Evolutionary conservation across 2,888 invertebrate genomes (phyloP), one percentile per base, ranked within the genome.

Genomic region (Formica aserva): DNA sequence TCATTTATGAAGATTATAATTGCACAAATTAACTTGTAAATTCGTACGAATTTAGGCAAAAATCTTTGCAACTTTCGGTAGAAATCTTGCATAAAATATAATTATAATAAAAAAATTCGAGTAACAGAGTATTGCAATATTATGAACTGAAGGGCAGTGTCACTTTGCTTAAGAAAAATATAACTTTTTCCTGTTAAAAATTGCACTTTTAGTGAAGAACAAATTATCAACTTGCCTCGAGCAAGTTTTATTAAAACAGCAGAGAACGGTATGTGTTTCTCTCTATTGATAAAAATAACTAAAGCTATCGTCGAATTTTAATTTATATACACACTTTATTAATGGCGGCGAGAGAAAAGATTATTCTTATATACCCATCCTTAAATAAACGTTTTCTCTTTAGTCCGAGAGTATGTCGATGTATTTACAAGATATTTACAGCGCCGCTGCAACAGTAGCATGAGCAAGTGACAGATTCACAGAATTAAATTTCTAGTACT

Each of bases 381-480:
- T 74, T 32, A 78, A 52, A 55, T 55, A 71, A 86, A 76, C 22
- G 48, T 81, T 62, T 18, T 62, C 67, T 66, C 67, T 82, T 63
- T 48, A 57, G 11, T 29, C 41, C 26, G 29, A 45, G 26, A 45
- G 29, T 69, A 69, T 32, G 32, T 60, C n/a, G 63, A 62, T 52
- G 48, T 84, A 77, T 83, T 85, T 88, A 84, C 63, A 81, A 76
- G 67, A 74, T 85, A 85, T 88, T 84, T 88, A 83, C 85, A 88
- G 62, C 66, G 82, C 62, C 57, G 74, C 67, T 76, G 63, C 55
- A 67, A 82, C 38, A 75, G 81, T 86, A 71, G 82, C 65, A 62
- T 88, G 87, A 87, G 85, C 86, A 88, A 87, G 63, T 88, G 78
- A 85, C 84, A 86, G 82, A 85, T 85, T 87, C 69, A 63, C 63